These are phyloP conservation scores for western clawed frog (Xenopus tropicalis) DNA, from an alignment of 2,113 vertebrate genomes.

Conservation along the genomic window UCB_Xtro_10.0 CM004447.2:112501001-112501500, in stretches of 20 bases:
- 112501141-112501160: slow-evolving; percentile 5
- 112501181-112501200: slow-evolving; percentile 51
- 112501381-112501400: slow-evolving; percentile 63
- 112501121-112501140: slow-evolving; percentile 16
- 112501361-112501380: slow-evolving; percentile 71
- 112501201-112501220: slow-evolving; percentile 66
- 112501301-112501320: slow-evolving; percentile 79
- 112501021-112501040: too few relatives aligned
- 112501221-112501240: slow-evolving; percentile 74
- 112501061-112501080: too few relatives aligned
- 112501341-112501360: slow-evolving; percentile 72
- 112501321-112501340: slow-evolving; percentile 75
- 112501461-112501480: slow-evolving; percentile 34
- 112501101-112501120: slow-evolving; percentile 3
- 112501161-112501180: not conserved
- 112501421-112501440: slow-evolving; percentile 44
- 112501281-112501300: slow-evolving; percentile 77
- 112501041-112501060: too few relatives aligned
- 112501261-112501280: slow-evolving; percentile 72
- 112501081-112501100: too few relatives aligned
- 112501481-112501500: slow-evolving; percentile 27
- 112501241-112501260: slow-evolving; percentile 81
- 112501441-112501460: slow-evolving; percentile 33
- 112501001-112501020: too few relatives aligned
- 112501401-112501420: slow-evolving; percentile 54